Conservation (phyloP, 2,113 vertebrate genomes). For the Mus musculus region GRCm39 chr8:57768501-57769000, state of each 20-base stretch:
- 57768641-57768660: constrained; percentile 77
- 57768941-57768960: not conserved
- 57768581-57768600: constrained; percentile 28
- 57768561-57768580: not conserved
- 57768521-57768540: not conserved
- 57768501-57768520: not conserved
- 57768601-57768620: constrained; percentile 57
- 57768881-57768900: constrained; percentile 46
- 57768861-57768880: not conserved
- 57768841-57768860: not conserved
- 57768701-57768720: constrained; percentile 79
- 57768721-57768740: constrained; percentile 79
- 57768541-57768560: constrained; percentile 2
- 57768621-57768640: constrained; percentile 83
- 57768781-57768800: constrained; percentile 58
- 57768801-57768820: constrained; percentile 43
- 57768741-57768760: constrained; percentile 82
- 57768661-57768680: constrained; percentile 73
- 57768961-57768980: not conserved
- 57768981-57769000: not conserved
- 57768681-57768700: constrained; percentile 85
- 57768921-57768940: not conserved
- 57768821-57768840: constrained; percentile 44
- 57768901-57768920: constrained; percentile 38
- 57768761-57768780: constrained; percentile 70